Evolutionary conservation across 2,113 vertebrate species (phyloP).

Genomic region (Scalopus aquaticus): DNA sequence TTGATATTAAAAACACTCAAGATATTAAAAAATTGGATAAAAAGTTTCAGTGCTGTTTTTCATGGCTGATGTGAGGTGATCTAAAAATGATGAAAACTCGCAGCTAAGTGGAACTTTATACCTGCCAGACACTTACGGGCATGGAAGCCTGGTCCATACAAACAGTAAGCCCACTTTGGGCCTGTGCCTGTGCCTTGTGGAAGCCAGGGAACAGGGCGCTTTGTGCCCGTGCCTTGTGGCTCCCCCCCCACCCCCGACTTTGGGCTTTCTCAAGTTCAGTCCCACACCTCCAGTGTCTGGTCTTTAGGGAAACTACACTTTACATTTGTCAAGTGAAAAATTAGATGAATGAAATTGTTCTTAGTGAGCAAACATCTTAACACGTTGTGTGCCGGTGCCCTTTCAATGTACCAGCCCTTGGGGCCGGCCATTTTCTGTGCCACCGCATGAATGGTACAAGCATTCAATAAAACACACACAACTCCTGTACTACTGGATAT

Average conservation of each 20-base stretch:
- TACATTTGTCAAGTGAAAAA: neutral
- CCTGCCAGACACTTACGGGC: neutral
- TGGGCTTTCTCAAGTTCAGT: neutral
- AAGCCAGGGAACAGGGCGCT: neutral
- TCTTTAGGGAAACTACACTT: neutral
- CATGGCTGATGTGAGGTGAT: neutral
- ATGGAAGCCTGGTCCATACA: neutral
- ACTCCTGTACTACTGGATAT: no score
- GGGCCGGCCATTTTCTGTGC: no score
- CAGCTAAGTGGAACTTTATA: neutral
- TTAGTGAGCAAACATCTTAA: neutral
- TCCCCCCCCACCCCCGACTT: neutral
- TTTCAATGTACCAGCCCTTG: no score
- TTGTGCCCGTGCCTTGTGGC: no score
- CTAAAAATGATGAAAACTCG: neutral
- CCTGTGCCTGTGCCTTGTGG: neutral
- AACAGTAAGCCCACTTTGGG: neutral
- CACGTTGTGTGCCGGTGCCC: no score
- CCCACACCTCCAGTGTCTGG: fast-evolving
- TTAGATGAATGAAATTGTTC: neutral
- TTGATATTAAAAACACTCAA: neutral
- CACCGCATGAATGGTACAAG: no score
- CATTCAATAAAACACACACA: no score
- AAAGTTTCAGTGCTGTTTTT: neutral
- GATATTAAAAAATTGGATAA: neutral